These are phyloP conservation scores for Isurus oxyrinchus DNA, from an alignment of 2,113 vertebrate genomes.

Conservation along the genomic window DNA sequence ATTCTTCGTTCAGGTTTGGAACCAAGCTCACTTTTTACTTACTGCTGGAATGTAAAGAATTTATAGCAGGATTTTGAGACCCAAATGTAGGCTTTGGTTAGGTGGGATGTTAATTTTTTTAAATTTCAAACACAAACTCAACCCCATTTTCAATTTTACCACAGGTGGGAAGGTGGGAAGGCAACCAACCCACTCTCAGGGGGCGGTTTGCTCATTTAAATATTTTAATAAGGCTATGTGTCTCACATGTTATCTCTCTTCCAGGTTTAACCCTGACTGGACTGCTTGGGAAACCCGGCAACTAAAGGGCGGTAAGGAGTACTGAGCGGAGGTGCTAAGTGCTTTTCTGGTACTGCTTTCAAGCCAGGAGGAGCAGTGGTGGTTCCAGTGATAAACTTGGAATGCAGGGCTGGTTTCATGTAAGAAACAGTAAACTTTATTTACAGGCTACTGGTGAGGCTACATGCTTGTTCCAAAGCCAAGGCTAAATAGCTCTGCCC, in stretches of 20 bases:
- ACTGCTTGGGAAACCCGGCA: background rate
- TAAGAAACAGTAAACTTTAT: too few relatives aligned
- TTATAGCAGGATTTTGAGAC: background rate
- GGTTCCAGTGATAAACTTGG: background rate
- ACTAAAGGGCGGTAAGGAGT: background rate
- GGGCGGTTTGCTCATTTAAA: background rate
- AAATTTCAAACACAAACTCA: background rate
- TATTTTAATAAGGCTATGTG: background rate
- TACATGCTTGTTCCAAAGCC: too few relatives aligned
- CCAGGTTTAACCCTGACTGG: background rate
- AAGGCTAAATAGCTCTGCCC: too few relatives aligned
- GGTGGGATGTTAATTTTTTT: background rate
- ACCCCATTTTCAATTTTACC: background rate
- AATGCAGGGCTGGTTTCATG: too few relatives aligned
- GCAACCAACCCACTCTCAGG: background rate
- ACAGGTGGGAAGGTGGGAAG: background rate
- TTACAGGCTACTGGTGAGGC: too few relatives aligned
- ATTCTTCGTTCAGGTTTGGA: background rate
- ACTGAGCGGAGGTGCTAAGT: background rate
- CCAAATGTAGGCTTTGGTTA: background rate
- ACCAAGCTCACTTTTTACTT: background rate
- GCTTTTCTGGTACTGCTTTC: background rate
- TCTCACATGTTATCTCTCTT: background rate
- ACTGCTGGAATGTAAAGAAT: background rate
- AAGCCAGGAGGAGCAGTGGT: background rate